Percentiles rank a stretch among this genome's conserved stretches.
Evolutionary conservation across 2,797 vertebrate genomes (phyloP).

Genomic region (Sebastes iracundus): DNA sequence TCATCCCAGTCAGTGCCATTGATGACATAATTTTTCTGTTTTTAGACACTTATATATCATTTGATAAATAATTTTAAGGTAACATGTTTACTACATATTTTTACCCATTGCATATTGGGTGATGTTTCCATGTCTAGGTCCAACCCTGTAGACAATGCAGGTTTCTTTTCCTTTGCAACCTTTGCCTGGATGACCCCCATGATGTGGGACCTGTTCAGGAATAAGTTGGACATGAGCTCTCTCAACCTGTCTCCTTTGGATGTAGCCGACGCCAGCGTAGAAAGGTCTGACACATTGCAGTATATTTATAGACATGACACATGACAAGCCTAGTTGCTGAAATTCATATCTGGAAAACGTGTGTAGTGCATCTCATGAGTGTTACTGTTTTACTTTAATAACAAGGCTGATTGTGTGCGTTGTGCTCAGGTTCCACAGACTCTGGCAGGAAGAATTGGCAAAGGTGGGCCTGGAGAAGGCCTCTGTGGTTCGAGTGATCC

Average conservation of each 20-base stretch:
- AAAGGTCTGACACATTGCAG: slow-evolving; percentile 70
- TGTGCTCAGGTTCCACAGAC: slow-evolving; percentile 76
- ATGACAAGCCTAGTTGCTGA: not conserved
- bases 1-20: slow-evolving; percentile 66
- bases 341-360: not conserved
- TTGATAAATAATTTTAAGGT: not conserved
- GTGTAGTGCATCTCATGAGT: no score
- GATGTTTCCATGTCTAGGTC: slow-evolving; percentile 52
- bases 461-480: slow-evolving; percentile 80
- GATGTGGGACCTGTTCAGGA: slow-evolving; percentile 80
- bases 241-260: slow-evolving; percentile 78
- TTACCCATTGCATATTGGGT: not conserved
- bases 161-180: slow-evolving; percentile 81
- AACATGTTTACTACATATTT: not conserved
- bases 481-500: slow-evolving; percentile 72
- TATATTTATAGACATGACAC: not conserved
- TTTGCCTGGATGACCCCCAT: slow-evolving; percentile 85
- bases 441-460: slow-evolving; percentile 83
- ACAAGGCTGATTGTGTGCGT: slow-evolving; percentile 2
- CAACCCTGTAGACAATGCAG: slow-evolving; percentile 81
- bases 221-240: slow-evolving; percentile 65
- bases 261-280: slow-evolving; percentile 68
- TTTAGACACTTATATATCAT: not conserved
- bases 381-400: not conserved
- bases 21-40: not conserved